Base-by-base conservation (phyloP, 2,888 invertebrate genomes). In the Automeris io region DNA sequence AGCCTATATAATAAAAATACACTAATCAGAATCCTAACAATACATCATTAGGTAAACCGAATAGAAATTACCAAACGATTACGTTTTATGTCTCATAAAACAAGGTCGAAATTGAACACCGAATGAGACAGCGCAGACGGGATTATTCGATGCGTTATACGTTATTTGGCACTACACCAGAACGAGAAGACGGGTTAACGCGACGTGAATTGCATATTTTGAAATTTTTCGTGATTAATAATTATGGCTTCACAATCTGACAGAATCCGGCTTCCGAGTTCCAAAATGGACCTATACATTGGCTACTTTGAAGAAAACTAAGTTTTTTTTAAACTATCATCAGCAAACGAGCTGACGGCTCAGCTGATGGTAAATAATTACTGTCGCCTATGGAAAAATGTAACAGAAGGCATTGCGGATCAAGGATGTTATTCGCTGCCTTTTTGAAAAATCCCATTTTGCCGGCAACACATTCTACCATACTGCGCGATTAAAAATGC, bases 131-230 rank as follows among this genome's bases (percentile, higher is more conserved):
- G 43, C 39, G 40, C 36, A 41, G 26, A 41, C 35, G 23, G 29
- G 13, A 37, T 37, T 38, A 47, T 41, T 12, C 22, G 33, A 35
- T 5, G 37, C 37, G 43, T 46, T 43, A 47, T 37, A 43, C 45
- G 37, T 18, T 38, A 38, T 46, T 49, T 54, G 51, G 54, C 54
- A 54, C 37, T 1, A 37, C 33, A 47, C 47, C 54, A 51, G 47
- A 38, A 47, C 43, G 33, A 39, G 29, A 33, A 43, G 39, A 43
- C 37, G 26, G 37, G 31, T 24, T 16, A n/a, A n/a, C 19, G 13
- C 18, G 29, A 22, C 37, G 26, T 18, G 11, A n/a, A n/a, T n/a
- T n/a, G n/a, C n/a, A n/a, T n/a, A 33, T 22, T 21, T 33, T 33
- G 5, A 21, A 33, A 8, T 33, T 12, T 33, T 21, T 12, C 18